These are phyloP conservation scores for Eupithecia pulchellata DNA, from an alignment of 2,888 invertebrate genomes.

Conservation along the genomic window DNA sequence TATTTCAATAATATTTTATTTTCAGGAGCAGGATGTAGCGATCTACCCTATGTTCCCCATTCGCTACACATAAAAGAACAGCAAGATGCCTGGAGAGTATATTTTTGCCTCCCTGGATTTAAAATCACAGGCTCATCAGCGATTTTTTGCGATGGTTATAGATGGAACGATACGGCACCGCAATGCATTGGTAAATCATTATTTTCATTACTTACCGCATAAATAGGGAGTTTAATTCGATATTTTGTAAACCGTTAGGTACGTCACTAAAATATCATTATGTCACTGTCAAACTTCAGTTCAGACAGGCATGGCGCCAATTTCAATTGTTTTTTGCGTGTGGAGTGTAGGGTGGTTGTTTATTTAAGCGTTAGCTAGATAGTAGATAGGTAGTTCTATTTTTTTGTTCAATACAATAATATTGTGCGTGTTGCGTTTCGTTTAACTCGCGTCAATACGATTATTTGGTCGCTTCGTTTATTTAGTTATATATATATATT, in stretches of 20 bases:
- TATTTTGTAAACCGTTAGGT: neutral
- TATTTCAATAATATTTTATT: slow-evolving; percentile 30
- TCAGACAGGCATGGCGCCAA: neutral
- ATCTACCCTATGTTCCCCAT: slow-evolving; percentile 73
- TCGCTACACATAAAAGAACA: slow-evolving; percentile 81
- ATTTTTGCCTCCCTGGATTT: slow-evolving; percentile 88
- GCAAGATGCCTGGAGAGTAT: slow-evolving; percentile 84
- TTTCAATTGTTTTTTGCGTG: neutral
- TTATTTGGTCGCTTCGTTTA: too few relatives aligned
- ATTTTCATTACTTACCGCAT: neutral
- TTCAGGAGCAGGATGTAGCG: slow-evolving; percentile 86
- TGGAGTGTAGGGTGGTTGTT: too few relatives aligned
- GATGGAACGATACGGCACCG: slow-evolving; percentile 89
- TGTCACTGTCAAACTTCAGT: neutral
- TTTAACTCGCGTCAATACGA: too few relatives aligned
- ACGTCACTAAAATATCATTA: neutral
- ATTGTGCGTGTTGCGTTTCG: too few relatives aligned
- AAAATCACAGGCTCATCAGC: slow-evolving; percentile 84
- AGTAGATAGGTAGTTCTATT: too few relatives aligned
- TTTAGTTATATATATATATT: too few relatives aligned
- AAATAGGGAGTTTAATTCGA: neutral
- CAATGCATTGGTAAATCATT: slow-evolving; percentile 86
- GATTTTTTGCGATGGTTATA: slow-evolving; percentile 89
- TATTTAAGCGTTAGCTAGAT: too few relatives aligned
- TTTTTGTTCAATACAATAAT: neutral